Evolutionary conservation across 2,113 vertebrate genomes (phyloP).

Genomic region (Tinamus guttatus): DNA sequence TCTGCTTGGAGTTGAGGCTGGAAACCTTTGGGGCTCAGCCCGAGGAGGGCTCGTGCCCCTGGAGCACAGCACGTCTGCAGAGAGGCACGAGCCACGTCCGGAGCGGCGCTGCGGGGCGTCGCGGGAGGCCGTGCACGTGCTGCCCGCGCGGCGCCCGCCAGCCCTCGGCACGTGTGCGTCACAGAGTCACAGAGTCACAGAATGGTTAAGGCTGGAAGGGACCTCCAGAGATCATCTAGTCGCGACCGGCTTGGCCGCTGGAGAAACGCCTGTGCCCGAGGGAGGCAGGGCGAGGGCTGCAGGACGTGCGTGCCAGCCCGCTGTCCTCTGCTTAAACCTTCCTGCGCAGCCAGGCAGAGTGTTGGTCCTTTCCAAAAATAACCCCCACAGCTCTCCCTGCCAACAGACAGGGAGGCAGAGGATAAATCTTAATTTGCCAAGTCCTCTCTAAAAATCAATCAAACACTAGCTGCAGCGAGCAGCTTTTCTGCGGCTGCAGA

Average conservation of each 20-base stretch:
- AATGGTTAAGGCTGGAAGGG: no score
- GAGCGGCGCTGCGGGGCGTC: no score
- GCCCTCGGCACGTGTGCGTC: no score
- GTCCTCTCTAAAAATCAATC: background rate
- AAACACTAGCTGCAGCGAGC: background rate
- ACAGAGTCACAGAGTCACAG: no score
- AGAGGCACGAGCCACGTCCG: no score
- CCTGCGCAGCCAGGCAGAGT: rapidly evolving
- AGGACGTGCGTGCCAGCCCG: background rate
- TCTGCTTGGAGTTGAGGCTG: no score
- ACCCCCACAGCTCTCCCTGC: background rate
- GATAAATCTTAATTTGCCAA: background rate
- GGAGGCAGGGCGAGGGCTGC: background rate
- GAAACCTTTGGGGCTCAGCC: no score
- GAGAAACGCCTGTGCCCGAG: background rate
- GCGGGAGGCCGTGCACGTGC: no score
- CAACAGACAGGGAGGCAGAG: background rate
- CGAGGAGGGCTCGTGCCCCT: no score
- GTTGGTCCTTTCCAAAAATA: background rate
- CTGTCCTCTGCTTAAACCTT: background rate
- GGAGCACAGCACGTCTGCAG: no score
- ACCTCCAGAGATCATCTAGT: no score
- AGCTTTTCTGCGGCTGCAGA: background rate
- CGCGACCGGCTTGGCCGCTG: background rate
- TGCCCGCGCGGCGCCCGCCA: no score